Conservation (phyloP, 2,113 vertebrate genomes). For the Charadrius vociferus region DNA sequence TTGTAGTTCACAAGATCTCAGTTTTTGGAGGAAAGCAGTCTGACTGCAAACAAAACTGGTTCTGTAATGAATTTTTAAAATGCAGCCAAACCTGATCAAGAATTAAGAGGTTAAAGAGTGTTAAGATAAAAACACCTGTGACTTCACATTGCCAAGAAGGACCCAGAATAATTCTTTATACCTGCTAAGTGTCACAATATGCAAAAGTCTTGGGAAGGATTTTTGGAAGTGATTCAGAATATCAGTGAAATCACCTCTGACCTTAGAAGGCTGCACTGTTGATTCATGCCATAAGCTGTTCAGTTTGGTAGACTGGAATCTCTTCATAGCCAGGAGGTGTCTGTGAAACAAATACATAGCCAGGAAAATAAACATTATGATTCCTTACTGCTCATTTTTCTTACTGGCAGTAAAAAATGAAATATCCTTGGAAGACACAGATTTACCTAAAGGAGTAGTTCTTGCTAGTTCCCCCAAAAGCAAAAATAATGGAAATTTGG, state of each 20-base stretch:
- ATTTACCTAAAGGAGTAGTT: not conserved
- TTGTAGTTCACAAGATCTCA: not conserved
- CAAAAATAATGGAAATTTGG: not conserved
- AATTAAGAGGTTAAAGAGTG: not conserved
- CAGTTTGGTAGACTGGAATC: not conserved
- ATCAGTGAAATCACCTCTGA: not conserved
- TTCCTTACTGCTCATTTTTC: not conserved
- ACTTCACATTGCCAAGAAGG: not conserved
- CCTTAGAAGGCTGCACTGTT: not conserved
- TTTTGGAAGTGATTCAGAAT: not conserved
- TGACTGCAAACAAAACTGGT: not conserved
- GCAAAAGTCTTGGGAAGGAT: not conserved
- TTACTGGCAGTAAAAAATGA: not conserved
- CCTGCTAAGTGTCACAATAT: not conserved
- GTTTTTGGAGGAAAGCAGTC: fast-evolving
- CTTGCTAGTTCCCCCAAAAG: not conserved
- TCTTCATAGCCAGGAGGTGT: not conserved
- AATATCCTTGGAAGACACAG: not conserved
- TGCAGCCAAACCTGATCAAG: not conserved
- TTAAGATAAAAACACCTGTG: not conserved
- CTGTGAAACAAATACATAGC: not conserved
- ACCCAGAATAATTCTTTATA: not conserved
- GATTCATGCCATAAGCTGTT: not conserved
- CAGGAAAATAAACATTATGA: not conserved
- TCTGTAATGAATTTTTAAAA: not conserved